These are phyloP conservation scores for Drymodes brunneopygia DNA, from an alignment of 2,113 vertebrate genomes.

Conservation along the genomic window DNA sequence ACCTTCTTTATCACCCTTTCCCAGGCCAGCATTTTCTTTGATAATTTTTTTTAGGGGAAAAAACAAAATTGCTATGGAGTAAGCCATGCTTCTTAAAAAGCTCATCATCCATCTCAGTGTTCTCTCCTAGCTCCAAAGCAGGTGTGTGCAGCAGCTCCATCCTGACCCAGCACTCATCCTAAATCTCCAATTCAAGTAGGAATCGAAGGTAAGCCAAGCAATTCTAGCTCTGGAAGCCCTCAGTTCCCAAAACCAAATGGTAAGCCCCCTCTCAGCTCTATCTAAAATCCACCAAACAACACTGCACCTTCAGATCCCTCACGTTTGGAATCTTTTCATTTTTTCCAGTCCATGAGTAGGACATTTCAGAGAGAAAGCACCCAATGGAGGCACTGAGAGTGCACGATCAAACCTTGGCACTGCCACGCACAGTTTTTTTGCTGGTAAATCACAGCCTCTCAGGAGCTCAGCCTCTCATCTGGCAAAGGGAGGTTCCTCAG, in stretches of 20 bases:
- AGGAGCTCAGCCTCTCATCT: neutral
- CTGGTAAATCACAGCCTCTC: neutral
- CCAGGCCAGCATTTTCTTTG: neutral
- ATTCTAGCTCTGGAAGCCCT: neutral
- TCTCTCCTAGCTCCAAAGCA: neutral
- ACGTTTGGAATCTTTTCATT: neutral
- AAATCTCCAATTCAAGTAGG: neutral
- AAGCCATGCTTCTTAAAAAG: neutral
- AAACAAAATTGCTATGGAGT: neutral
- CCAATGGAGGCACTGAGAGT: neutral
- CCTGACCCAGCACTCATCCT: neutral
- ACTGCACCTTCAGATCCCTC: neutral
- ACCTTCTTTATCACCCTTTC: neutral
- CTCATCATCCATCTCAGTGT: neutral
- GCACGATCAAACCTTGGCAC: fast-evolving
- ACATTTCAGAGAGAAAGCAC: neutral
- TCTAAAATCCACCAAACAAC: neutral
- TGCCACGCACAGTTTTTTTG: neutral
- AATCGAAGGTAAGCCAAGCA: neutral
- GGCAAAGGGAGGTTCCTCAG: neutral
- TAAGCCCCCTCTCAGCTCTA: neutral
- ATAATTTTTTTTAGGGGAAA: neutral
- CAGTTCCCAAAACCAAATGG: neutral
- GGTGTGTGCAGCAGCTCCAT: neutral
- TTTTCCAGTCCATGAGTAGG: neutral